Base-by-base conservation (phyloP, 2,888 invertebrate species). In the Teleiodes luculella region DNA sequence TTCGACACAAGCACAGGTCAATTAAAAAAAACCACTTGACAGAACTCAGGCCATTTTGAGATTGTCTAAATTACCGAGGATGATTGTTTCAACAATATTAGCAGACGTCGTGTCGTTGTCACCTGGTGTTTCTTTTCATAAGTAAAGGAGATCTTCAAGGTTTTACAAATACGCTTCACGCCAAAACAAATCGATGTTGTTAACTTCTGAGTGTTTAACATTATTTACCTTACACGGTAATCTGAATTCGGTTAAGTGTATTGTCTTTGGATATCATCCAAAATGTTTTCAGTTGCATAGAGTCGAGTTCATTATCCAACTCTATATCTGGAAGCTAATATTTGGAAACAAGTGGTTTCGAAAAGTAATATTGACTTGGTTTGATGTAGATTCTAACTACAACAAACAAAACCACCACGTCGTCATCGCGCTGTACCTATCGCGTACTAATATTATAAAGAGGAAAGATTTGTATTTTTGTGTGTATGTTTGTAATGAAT, bases 191-290 rank as follows among this genome's bases (percentile, higher is more conserved):
- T 49, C 16, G 28, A 49, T 49, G 11, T 49, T 18, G 48, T 5
- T 18, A 35, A 46, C 7, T 18, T 7, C 14, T 3, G 30, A 46
- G 7, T 16, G 30, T 31, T 10, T 16, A 46, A 20, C 31, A 46
- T 31, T 16, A 14, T 31, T 11, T 46, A 45, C 45, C 45, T 11
- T 10, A 45, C 24, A 28, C 28, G 13, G 45, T 28, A 28, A 43
- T 28, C 43, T n/a, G 16, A 46, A 46, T 46, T 31, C 46, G 24
- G 24, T 24, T 5, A 48, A 35, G 20, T 48, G 20, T 35, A 48
- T 33, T 35, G 18, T 18, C 7, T 28, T 49, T 49, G 49, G 49
- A 49, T 16, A 28, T 11, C 37, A 24, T 49, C 49, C 49, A 37
- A 49, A 28, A 4, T 24, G 37, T 37, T 37, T 48, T 49, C 49